Evolutionary conservation across 2,113 vertebrate species (phyloP).

Genomic region (Pollimyrus isidori): DNA sequence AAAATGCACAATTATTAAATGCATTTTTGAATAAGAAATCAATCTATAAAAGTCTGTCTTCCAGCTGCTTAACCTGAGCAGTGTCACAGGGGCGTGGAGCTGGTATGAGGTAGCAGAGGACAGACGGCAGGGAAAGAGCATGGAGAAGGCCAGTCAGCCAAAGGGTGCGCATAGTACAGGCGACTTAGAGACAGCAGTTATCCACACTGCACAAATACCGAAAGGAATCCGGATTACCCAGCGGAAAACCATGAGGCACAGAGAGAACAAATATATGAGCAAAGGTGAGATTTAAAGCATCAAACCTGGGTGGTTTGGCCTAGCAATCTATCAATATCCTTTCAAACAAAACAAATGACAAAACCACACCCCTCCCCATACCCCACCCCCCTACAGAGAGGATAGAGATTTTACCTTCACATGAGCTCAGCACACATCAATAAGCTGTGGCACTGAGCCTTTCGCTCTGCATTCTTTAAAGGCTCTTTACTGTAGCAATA

Average conservation of each 20-base stretch:
- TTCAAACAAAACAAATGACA: not conserved
- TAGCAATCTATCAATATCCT: not conserved
- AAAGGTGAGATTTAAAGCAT: not conserved
- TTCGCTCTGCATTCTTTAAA: not conserved
- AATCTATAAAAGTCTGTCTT: not conserved
- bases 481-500: not conserved
- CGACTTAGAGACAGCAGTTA: not conserved
- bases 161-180: not conserved
- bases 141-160: not conserved
- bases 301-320: not conserved
- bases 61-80: not conserved
- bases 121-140: not conserved
- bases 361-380: not conserved
- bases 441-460: not conserved
- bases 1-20: not conserved
- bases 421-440: not conserved
- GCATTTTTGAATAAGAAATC: not conserved
- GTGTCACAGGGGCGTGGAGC: not conserved
- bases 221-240: not conserved
- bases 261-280: not conserved
- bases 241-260: not conserved
- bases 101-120: not conserved
- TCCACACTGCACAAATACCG: not conserved
- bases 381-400: not conserved
- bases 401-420: not conserved